Evolutionary conservation across 2,113 vertebrate species (phyloP).

Genomic region (Halcyon malimbica): DNA sequence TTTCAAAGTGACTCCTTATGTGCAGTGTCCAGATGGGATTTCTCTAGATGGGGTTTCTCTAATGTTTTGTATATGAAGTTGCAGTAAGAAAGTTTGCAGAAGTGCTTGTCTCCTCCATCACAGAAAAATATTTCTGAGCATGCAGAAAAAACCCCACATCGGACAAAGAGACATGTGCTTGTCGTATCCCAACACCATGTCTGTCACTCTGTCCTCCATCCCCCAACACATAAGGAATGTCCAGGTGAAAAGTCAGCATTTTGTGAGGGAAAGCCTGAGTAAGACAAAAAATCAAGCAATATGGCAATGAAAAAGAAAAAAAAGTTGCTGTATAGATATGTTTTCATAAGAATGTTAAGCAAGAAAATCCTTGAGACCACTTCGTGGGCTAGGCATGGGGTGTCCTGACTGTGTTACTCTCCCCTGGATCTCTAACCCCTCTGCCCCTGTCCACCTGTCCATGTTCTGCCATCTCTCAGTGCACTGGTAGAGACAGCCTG

Average conservation of each 20-base stretch:
- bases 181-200: neutral
- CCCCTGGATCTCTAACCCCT: neutral
- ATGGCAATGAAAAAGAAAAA: neutral
- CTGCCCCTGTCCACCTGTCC: no score
- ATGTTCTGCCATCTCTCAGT: neutral
- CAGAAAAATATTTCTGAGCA: neutral
- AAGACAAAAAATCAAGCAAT: neutral
- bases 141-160: no score
- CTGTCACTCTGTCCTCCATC: neutral
- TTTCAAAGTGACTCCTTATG: neutral
- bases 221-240: neutral
- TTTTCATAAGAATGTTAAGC: neutral
- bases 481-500: rapidly evolving
- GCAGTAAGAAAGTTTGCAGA: neutral
- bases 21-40: neutral
- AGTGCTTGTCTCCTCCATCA: neutral
- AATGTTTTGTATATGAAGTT: neutral
- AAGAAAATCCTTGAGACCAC: neutral
- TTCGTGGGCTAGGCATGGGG: neutral
- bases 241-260: neutral
- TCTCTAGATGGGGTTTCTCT: neutral
- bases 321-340: neutral
- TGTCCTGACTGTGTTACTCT: neutral
- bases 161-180: neutral
- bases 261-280: neutral